Base-by-base conservation (phyloP, 2,888 invertebrate genomes). In the Hydriomena furcata region DNA sequence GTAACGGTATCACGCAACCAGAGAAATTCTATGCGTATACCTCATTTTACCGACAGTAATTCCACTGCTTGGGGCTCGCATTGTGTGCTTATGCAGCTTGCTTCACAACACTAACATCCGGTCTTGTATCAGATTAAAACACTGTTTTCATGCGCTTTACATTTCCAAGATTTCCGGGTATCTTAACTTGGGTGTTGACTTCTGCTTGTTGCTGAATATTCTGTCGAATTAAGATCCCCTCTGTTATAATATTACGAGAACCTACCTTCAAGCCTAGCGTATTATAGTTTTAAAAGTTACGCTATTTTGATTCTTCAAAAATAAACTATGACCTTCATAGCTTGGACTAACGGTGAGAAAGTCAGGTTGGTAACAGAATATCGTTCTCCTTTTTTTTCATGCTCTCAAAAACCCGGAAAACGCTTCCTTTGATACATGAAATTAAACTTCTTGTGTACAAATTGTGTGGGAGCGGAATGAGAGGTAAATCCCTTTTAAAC, bases 401-500 rank as follows among this genome's bases (percentile, higher is more conserved):
- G 20, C 27, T 20, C 20, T 10, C 35, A 50, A 48, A 52, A 44
- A 51, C 44, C 41, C 52, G 13, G 36, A 41, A 44, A 45, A 27
- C 36, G 37, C 42, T 50, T 47, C 32, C 60, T 58, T 58, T 58
- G 54, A 61, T 52, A 61, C 73, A 65, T 59, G 63, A 65, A 73
- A 78, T 76, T 71, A 73, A 66, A 69, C 63, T 64, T 73, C 77
- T 82, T 73, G 77, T 83, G 75, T 80, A 84, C 83, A 80, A 82
- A 84, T 82, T 78, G 79, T 75, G 77, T 68, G 79, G 76, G 70
- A 72, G 68, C 69, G 74, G 73, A 79, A 80, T 77, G 82, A 78
- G 79, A 80, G 79, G 80, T 79, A 80, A 83, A 86, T 82, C 84
- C 83, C 74, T 76, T 85, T 84, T 78, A 84, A 84, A 82, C 85